These are phyloP conservation scores for Vanessa cardui DNA, from an alignment of 2,888 invertebrate species.

Conservation along the genomic window DNA sequence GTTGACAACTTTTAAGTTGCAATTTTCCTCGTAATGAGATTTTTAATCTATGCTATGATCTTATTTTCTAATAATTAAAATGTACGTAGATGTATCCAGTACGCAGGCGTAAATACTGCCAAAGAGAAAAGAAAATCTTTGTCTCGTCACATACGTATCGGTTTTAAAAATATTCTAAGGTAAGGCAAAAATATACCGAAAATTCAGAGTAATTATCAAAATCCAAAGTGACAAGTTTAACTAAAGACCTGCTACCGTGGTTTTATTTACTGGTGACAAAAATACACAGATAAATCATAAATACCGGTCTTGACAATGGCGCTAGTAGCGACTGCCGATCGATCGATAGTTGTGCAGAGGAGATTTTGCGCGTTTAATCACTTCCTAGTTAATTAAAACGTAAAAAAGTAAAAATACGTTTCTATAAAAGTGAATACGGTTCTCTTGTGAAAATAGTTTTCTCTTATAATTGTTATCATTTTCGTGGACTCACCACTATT, in stretches of 20 bases:
- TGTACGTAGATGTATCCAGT: neutral
- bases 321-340: constrained; percentile 37
- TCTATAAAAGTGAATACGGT: neutral
- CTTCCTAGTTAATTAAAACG: neutral
- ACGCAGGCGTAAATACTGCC: constrained; percentile 22
- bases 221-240: neutral
- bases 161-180: constrained; percentile 25
- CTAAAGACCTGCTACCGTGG: neutral
- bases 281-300: constrained; percentile 20
- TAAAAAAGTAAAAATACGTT: neutral
- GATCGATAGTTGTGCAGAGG: constrained; percentile 32
- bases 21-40: too few species aligned
- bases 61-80: too few species aligned
- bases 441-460: neutral
- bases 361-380: constrained; percentile 10
- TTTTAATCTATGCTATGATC: too few species aligned
- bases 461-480: neutral
- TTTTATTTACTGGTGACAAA: constrained; percentile 1
- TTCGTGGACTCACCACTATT: constrained; percentile 3
- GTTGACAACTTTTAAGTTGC: too few species aligned
- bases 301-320: constrained; percentile 36
- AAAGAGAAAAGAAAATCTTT: constrained; percentile 24
- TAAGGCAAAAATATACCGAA: constrained; percentile 10
- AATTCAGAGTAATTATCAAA: neutral
- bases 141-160: constrained; percentile 22